Conservation (phyloP, 1,140 invertebrate species). For the Cydia splendana region DNA sequence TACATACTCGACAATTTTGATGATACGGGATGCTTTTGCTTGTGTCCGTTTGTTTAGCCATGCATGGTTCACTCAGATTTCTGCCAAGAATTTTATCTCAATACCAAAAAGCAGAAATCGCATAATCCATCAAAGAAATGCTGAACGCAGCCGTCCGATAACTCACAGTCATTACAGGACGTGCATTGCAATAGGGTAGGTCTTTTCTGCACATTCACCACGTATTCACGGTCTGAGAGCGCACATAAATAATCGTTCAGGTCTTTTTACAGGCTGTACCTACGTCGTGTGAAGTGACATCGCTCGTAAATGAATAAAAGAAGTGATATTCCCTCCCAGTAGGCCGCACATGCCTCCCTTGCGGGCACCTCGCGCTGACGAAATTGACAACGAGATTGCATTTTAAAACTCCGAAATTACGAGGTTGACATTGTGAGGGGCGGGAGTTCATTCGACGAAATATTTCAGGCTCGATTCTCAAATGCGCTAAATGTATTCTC, state of each 20-base stretch:
- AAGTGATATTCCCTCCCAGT: slow-evolving; percentile 16
- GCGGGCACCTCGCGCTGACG: slow-evolving; percentile 13
- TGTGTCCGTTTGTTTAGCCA: no score
- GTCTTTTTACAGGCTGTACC: not conserved
- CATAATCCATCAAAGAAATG: not conserved
- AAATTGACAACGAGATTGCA: slow-evolving; percentile 35
- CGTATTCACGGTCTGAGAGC: slow-evolving; percentile 3
- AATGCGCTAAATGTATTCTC: not conserved
- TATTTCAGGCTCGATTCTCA: not conserved
- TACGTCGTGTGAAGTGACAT: slow-evolving; percentile 20
- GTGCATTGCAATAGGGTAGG: not conserved
- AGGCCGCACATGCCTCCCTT: slow-evolving; percentile 1
- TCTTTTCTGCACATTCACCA: not conserved
- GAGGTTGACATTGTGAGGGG: slow-evolving; percentile 22
- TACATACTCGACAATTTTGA: no score
- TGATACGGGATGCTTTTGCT: no score
- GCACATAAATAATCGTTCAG: slow-evolving; percentile 22
- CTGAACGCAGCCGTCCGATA: not conserved
- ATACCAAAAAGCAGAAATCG: not conserved
- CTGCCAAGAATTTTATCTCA: not conserved
- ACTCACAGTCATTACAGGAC: not conserved
- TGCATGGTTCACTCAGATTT: not conserved
- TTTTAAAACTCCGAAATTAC: slow-evolving; percentile 33
- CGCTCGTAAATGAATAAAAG: slow-evolving; percentile 33
- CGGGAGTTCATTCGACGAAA: slow-evolving; percentile 16